Evolutionary conservation across 2,888 invertebrate species (phyloP).

Genomic region (Hirtodrosophila alboralis): DNA sequence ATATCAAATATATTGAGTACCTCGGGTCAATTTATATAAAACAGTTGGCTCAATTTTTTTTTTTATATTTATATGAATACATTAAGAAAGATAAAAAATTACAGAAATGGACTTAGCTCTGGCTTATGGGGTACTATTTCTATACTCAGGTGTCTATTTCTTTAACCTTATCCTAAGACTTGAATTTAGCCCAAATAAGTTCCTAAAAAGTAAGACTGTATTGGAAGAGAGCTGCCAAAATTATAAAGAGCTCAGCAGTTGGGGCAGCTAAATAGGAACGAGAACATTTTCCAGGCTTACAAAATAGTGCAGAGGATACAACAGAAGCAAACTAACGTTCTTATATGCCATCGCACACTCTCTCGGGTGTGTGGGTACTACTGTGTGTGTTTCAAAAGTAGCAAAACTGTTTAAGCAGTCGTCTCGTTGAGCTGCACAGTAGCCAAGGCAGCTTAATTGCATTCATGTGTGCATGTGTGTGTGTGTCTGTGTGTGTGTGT

Average conservation of each 20-base stretch:
- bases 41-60: too few species aligned
- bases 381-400: slow-evolving; percentile 5
- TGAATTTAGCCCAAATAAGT: not conserved
- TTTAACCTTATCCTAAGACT: too few species aligned
- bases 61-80: too few species aligned
- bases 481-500: slow-evolving; percentile 17
- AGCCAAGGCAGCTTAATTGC: slow-evolving; percentile 67
- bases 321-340: slow-evolving; percentile 2
- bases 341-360: slow-evolving; percentile 5
- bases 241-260: slow-evolving; percentile 7
- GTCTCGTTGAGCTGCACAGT: slow-evolving; percentile 44
- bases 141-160: too few species aligned
- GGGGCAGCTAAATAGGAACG: slow-evolving; percentile 4
- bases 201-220: slow-evolving; percentile 6
- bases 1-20: too few species aligned
- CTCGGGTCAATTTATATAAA: too few species aligned
- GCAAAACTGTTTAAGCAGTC: slow-evolving; percentile 42
- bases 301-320: slow-evolving; percentile 10
- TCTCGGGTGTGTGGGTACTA: slow-evolving; percentile 2
- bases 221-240: slow-evolving; percentile 2
- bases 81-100: too few species aligned
- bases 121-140: too few species aligned
- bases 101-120: too few species aligned
- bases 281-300: slow-evolving; percentile 7
- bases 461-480: slow-evolving; percentile 42